A percentile compares a stretch with the other conserved stretches of the same genome.
These are phyloP conservation scores for Dyspetes luteomarginatus DNA, from an alignment of 2,888 invertebrate genomes.

Conservation along the genomic window DNA sequence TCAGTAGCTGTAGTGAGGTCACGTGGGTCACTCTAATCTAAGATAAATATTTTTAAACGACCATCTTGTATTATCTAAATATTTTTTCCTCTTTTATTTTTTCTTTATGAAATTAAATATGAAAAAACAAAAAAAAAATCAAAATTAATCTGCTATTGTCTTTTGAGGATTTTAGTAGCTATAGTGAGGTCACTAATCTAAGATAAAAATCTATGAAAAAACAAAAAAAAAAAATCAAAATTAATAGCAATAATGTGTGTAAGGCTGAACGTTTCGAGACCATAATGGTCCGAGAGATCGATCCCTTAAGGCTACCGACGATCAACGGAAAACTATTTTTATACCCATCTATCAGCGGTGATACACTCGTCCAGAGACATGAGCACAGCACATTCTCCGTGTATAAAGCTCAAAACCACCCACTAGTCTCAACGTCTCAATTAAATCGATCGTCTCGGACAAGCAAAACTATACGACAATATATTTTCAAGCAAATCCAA, in stretches of 20 bases:
- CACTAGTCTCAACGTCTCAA: constrained; percentile 57
- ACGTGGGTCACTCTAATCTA: too few relatives aligned
- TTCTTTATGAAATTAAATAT: too few relatives aligned
- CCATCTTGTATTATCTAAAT: not conserved
- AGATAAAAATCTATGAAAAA: not conserved
- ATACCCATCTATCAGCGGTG: constrained; percentile 48
- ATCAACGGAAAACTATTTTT: constrained; percentile 60
- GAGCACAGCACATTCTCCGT: constrained; percentile 44
- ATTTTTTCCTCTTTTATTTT: not conserved
- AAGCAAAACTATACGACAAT: constrained; percentile 10
- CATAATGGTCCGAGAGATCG: constrained; percentile 39
- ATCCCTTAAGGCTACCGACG: constrained; percentile 40
- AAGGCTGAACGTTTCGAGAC: constrained; percentile 9
- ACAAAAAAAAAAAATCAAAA: too few relatives aligned
- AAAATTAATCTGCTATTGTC: too few relatives aligned
- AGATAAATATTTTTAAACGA: not conserved
- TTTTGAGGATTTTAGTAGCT: too few relatives aligned
- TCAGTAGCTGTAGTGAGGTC: too few relatives aligned
- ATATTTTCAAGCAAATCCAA: constrained; percentile 37
- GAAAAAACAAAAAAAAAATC: too few relatives aligned
- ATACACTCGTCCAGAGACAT: constrained; percentile 45
- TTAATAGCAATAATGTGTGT: constrained; percentile 37
- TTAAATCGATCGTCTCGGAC: constrained; percentile 65
- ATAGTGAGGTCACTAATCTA: too few relatives aligned
- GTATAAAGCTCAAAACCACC: constrained; percentile 60